Conservation (phyloP, 2,113 vertebrate species). For the Lophius piscatorius region DNA sequence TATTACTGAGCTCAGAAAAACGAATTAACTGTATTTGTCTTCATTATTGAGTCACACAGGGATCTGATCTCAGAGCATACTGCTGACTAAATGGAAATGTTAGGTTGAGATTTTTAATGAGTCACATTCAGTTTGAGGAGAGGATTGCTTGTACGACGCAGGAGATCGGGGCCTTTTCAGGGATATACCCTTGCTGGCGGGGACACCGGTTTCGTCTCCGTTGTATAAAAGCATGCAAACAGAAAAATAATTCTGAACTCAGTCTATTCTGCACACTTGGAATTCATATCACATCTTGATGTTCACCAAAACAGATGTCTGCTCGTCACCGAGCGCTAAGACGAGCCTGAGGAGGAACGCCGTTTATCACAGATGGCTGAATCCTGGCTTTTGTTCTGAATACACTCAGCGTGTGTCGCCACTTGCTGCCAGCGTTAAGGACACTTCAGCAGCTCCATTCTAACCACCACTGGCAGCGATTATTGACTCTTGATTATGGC, state of each 20-base stretch:
- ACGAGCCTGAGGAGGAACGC: slow-evolving; percentile 45
- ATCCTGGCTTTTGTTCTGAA: slow-evolving; percentile 28
- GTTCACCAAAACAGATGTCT: slow-evolving; percentile 23
- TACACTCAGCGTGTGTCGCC: slow-evolving; percentile 11
- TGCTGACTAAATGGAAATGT: too few relatives aligned
- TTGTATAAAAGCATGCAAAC: too few relatives aligned
- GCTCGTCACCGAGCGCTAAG: slow-evolving; percentile 9
- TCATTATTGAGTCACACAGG: too few relatives aligned
- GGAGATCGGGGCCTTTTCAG: too few relatives aligned
- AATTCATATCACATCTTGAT: slow-evolving; percentile 6
- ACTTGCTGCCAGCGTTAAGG: slow-evolving; percentile 36
- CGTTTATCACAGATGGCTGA: slow-evolving; percentile 36
- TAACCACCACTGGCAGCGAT: slow-evolving; percentile 62
- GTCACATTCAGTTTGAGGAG: too few relatives aligned
- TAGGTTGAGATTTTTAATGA: too few relatives aligned
- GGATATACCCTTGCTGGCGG: too few relatives aligned
- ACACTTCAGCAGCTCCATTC: slow-evolving; percentile 32
- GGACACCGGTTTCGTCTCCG: too few relatives aligned
- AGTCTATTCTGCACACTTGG: not conserved
- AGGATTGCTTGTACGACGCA: too few relatives aligned
- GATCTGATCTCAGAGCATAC: too few relatives aligned
- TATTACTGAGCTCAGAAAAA: too few relatives aligned
- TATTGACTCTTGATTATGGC: slow-evolving; percentile 59
- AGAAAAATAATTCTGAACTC: slow-evolving; percentile 1
- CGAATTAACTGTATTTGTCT: too few relatives aligned